Conservation (phyloP, 2,113 vertebrate species). For the Oryzias woworae region DNA sequence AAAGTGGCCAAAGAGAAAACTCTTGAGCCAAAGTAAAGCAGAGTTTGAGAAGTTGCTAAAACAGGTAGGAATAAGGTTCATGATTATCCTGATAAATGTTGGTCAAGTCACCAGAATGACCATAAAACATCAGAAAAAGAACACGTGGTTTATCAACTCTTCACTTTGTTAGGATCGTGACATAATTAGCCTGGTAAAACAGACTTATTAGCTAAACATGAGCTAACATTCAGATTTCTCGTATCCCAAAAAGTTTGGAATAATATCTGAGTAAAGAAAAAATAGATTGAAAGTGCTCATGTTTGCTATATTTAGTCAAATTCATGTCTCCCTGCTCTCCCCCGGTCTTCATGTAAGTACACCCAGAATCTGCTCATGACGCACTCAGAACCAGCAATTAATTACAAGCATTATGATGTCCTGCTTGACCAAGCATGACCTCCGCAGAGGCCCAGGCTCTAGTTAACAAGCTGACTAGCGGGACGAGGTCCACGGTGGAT, state of each 20-base stretch:
- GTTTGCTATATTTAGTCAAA: slow-evolving; percentile 26
- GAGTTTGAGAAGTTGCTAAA: too few relatives aligned
- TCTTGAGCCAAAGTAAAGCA: too few relatives aligned
- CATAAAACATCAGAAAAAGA: too few relatives aligned
- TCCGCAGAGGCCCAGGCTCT: slow-evolving; percentile 63
- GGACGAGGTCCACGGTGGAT: slow-evolving; percentile 67
- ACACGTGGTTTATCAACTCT: not conserved
- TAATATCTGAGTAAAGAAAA: slow-evolving; percentile 1
- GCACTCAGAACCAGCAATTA: slow-evolving; percentile 71
- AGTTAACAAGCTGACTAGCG: slow-evolving; percentile 75
- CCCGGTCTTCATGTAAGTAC: slow-evolving; percentile 18
- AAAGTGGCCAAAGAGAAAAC: too few relatives aligned
- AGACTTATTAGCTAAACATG: too few relatives aligned
- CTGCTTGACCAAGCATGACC: slow-evolving; percentile 67
- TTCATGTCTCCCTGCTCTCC: slow-evolving; percentile 1
- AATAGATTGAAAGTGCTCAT: slow-evolving; percentile 13
- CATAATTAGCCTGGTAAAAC: not conserved
- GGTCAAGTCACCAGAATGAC: too few relatives aligned
- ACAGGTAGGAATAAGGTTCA: too few relatives aligned
- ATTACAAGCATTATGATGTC: slow-evolving; percentile 69
- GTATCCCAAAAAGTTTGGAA: not conserved
- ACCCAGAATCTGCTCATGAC: slow-evolving; percentile 19
- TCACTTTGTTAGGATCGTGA: not conserved
- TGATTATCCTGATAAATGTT: too few relatives aligned
- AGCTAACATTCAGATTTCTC: not conserved